Base-by-base conservation (phyloP, 2,888 invertebrate genomes). In the Salticus scenicus region DNA sequence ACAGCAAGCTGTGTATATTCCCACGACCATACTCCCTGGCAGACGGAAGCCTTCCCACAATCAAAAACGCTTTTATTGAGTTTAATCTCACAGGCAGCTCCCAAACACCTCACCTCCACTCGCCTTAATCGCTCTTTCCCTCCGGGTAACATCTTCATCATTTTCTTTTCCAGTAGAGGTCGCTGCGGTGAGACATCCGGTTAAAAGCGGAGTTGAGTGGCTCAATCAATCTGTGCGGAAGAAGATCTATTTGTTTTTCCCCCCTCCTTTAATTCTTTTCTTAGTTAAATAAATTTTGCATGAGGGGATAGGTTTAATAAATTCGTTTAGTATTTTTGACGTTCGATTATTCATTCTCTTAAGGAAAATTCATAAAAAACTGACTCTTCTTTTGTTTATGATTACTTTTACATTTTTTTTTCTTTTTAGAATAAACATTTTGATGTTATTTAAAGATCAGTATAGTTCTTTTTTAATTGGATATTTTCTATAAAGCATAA, bases 11-110 rank as follows among this genome's bases (percentile, higher is more conserved):
- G 85, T 79, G 73, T 64, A 64, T 28, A 42, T 79, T 85, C 85
- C 85, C 85, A 85, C 85, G 85, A 63, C 85, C 85, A 24, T 85
- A 79, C 79, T 79, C 37, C 79, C 74, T 47, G 72, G 41, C 80
- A 76, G 79, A 47, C 51, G 79, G 80, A 41, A n/a, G 0, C 41
- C 66, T 69, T 87, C 87, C 70, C 87, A 87, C 87, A 87, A 87
- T 87, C 87, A 87, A 82, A 87, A 87, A 87, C 87, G 81, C 82
- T 87, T 87, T 87, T 87, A 87, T 87, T 87, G 87, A 80, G 87
- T 82, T 82, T 87, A 87, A 87, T 87, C 86, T 86, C 86, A 80
- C 86, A 80, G 86, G 78, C 86, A 80, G 75, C 86, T 79, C 86
- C 79, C 80, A 80, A 76, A 76, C 86, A 80, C 86, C 80, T 86